These are phyloP conservation scores for Pituophis catenifer DNA, from an alignment of 2,113 vertebrate genomes.

Conservation along the genomic window DNA sequence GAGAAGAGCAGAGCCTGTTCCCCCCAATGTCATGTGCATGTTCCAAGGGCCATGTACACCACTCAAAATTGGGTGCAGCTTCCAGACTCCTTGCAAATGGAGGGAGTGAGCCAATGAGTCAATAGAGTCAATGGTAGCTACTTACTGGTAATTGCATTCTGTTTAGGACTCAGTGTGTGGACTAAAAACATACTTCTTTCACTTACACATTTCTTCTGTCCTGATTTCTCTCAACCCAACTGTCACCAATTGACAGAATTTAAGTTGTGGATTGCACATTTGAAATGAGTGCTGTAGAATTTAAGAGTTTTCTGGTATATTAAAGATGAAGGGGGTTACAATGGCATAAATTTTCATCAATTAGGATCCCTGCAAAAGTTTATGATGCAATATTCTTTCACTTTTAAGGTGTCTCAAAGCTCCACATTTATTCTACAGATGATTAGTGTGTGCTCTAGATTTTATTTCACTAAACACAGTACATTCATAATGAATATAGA, in stretches of 20 bases:
- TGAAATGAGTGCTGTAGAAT: not conserved
- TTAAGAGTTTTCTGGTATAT: not conserved
- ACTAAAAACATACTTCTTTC: not conserved
- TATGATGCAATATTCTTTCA: not conserved
- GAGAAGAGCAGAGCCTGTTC: not conserved
- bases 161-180: not conserved
- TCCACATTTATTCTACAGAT: not conserved
- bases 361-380: not conserved
- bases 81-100: not conserved
- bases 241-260: not conserved
- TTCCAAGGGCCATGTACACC: not conserved
- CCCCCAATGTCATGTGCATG: not conserved
- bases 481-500: no score
- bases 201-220: not conserved
- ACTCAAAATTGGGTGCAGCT: not conserved
- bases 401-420: not conserved
- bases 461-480: no score
- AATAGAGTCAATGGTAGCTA: not conserved
- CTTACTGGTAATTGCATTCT: not conserved
- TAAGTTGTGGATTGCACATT: not conserved
- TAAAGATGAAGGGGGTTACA: not conserved
- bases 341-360: not conserved
- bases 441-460: not conserved
- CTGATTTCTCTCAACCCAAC: not conserved
- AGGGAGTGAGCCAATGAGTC: not conserved